A percentile compares a stretch with the other conserved stretches of the same genome.
phyloP scores from a whole-genome alignment of 2,888 invertebrate genomes.

The Agrotis exclamationis region DNA sequence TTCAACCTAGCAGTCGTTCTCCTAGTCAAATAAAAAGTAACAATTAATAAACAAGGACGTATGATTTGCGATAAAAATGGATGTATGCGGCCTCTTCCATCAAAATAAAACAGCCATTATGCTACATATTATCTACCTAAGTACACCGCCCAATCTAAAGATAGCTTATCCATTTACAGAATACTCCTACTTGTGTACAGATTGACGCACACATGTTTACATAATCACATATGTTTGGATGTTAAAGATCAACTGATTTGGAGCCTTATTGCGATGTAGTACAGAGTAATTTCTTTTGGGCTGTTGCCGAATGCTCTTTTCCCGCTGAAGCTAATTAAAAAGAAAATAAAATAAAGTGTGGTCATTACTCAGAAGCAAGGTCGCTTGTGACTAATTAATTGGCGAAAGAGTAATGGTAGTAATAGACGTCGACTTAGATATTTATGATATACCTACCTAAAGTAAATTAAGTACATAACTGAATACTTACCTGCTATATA shows the following conservation, averaged over 20 bases:
- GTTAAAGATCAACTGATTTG: slow-evolving; percentile 50
- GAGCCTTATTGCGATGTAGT: slow-evolving; percentile 53
- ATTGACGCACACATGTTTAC: slow-evolving; percentile 61
- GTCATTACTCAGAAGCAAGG: slow-evolving; percentile 79
- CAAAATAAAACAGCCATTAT: slow-evolving; percentile 72
- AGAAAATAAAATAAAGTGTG: slow-evolving; percentile 79
- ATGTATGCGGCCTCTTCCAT: slow-evolving; percentile 43
- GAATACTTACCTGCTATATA: slow-evolving; percentile 31
- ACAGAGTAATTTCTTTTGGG: slow-evolving; percentile 47
- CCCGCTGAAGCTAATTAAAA: slow-evolving; percentile 78
- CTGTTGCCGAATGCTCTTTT: slow-evolving; percentile 58
- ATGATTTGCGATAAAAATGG: slow-evolving; percentile 44
- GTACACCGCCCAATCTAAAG: slow-evolving; percentile 68
- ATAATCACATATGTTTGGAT: slow-evolving; percentile 56
- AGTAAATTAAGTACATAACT: slow-evolving; percentile 20
- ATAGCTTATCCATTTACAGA: slow-evolving; percentile 72
- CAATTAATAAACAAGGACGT: slow-evolving; percentile 21
- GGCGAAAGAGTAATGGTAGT: slow-evolving; percentile 74
- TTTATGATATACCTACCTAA: slow-evolving; percentile 63
- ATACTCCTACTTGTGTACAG: slow-evolving; percentile 65
- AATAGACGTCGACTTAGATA: slow-evolving; percentile 68
- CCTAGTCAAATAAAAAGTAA: not conserved
- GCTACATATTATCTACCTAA: slow-evolving; percentile 66
- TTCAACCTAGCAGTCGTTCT: not conserved
- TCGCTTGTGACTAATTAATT: slow-evolving; percentile 80